Percentiles rank a stretch among this genome's conserved stretches.
phyloP scores from a whole-genome alignment of 2,797 vertebrate species.

The Hyperoplus immaculatus region DNA sequence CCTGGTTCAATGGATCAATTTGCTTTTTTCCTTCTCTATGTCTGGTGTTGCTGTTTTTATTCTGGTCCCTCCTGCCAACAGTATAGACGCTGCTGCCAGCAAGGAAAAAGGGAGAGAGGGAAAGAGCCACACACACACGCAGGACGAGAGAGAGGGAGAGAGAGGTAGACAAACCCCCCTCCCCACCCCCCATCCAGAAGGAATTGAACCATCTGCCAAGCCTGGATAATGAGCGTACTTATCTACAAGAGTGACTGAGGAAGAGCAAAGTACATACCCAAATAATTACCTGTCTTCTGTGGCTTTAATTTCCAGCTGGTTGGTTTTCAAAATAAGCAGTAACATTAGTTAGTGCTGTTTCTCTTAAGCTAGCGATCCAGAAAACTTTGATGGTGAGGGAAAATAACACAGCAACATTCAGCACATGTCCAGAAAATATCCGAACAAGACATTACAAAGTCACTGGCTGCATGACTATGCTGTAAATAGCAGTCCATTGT shows the following conservation, averaged over 20 bases:
- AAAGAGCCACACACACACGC: slow-evolving; percentile 36
- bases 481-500: slow-evolving; percentile 30
- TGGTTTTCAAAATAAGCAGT: slow-evolving; percentile 57
- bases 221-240: slow-evolving; percentile 78
- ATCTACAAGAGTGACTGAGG: slow-evolving; percentile 69
- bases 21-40: slow-evolving; percentile 83
- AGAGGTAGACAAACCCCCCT: slow-evolving; percentile 19
- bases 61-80: slow-evolving; percentile 92
- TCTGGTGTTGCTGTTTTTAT: slow-evolving; percentile 90
- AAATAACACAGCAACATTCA: slow-evolving; percentile 36
- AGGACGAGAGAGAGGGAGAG: slow-evolving; percentile 24
- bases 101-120: slow-evolving; percentile 74
- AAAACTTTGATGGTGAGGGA: slow-evolving; percentile 32
- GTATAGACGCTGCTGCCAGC: slow-evolving; percentile 84
- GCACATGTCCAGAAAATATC: slow-evolving; percentile 38
- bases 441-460: slow-evolving; percentile 51
- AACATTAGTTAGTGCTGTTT: slow-evolving; percentile 25
- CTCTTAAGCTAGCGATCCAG: slow-evolving; percentile 28
- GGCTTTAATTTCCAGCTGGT: slow-evolving; percentile 51
- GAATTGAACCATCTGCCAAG: slow-evolving; percentile 85
- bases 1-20: slow-evolving; percentile 86
- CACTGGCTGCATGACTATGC: slow-evolving; percentile 28
- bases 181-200: slow-evolving; percentile 77
- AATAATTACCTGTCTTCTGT: slow-evolving; percentile 61
- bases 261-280: slow-evolving; percentile 60